These are phyloP conservation scores for Drosophila ercepeae DNA, from an alignment of 1,140 invertebrate genomes.

Conservation along the genomic window DNA sequence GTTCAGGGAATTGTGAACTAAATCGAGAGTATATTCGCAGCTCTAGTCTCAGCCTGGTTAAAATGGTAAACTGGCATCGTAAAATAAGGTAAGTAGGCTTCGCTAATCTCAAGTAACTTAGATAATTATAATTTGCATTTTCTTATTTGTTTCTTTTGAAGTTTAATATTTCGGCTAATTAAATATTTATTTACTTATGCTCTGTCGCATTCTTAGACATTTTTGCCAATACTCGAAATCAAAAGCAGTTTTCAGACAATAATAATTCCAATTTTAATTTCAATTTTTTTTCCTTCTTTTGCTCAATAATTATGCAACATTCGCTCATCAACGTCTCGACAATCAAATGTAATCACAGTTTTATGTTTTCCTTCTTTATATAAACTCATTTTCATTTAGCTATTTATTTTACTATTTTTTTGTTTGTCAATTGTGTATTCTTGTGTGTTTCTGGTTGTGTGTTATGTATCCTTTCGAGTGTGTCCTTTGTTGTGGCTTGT, in stretches of 20 bases:
- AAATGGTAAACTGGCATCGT: slow-evolving; percentile 31
- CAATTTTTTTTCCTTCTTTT: slow-evolving; percentile 41
- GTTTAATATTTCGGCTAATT: slow-evolving; percentile 82
- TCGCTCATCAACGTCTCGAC: slow-evolving; percentile 67
- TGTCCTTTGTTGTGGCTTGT: slow-evolving; percentile 35
- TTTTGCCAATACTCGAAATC: slow-evolving; percentile 52
- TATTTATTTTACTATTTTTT: slow-evolving; percentile 80
- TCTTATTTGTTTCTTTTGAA: slow-evolving; percentile 70
- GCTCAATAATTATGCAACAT: slow-evolving; percentile 68
- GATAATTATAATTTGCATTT: slow-evolving; percentile 61
- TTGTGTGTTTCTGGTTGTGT: slow-evolving; percentile 31
- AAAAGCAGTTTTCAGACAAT: slow-evolving; percentile 56
- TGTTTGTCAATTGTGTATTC: slow-evolving; percentile 17
- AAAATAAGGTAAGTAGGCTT: slow-evolving; percentile 36
- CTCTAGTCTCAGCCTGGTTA: slow-evolving; percentile 25
- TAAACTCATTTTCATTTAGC: slow-evolving; percentile 81
- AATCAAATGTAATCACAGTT: slow-evolving; percentile 82
- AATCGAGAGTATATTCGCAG: slow-evolving; percentile 30
- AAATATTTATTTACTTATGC: slow-evolving; percentile 76
- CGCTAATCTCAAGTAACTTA: slow-evolving; percentile 38
- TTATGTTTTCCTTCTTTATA: slow-evolving; percentile 83
- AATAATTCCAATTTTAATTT: slow-evolving; percentile 49
- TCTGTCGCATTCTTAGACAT: slow-evolving; percentile 17
- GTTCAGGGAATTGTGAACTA: slow-evolving; percentile 49
- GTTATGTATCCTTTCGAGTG: slow-evolving; percentile 24